A percentile compares a stretch with the other conserved stretches of the same genome.
These are phyloP conservation scores for Tachina fera DNA, from an alignment of 2,888 invertebrate species.

Conservation along the genomic window DNA sequence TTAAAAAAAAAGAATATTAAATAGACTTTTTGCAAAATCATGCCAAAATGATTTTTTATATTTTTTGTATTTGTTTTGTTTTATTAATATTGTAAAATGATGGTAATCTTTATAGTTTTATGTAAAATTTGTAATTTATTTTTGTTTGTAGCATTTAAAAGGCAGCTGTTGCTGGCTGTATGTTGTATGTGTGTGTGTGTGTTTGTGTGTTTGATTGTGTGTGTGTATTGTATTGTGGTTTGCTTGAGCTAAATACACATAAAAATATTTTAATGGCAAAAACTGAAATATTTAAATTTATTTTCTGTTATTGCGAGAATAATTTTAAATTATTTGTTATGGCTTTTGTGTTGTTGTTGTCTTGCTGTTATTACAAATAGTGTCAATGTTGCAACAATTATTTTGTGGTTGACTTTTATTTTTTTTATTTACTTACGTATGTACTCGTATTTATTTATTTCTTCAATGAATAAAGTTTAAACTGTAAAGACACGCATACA, in stretches of 20 bases:
- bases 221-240: conserved; percentile 62
- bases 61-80: neutral
- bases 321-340: conserved; percentile 61
- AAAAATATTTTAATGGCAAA: conserved; percentile 52
- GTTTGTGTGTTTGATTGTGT: too few species aligned
- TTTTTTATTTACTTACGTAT: neutral
- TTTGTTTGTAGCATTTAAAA: conserved; percentile 40
- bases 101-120: conserved; percentile 61
- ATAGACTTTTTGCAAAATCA: conserved; percentile 5
- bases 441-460: neutral
- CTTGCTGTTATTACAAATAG: conserved; percentile 53
- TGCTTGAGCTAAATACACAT: conserved; percentile 52
- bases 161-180: conserved; percentile 62
- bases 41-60: conserved; percentile 55
- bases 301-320: conserved; percentile 57
- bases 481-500: conserved; percentile 17
- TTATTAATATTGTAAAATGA: conserved; percentile 47
- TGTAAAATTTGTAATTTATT: conserved; percentile 68
- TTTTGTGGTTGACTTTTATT: conserved; percentile 61
- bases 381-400: conserved; percentile 72
- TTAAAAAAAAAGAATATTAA: neutral
- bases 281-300: conserved; percentile 46
- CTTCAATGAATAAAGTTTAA: neutral
- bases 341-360: conserved; percentile 17
- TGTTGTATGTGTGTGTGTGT: neutral